phyloP scores from a whole-genome alignment of 2,797 vertebrate genomes.

The Poecilia wingei region DNA sequence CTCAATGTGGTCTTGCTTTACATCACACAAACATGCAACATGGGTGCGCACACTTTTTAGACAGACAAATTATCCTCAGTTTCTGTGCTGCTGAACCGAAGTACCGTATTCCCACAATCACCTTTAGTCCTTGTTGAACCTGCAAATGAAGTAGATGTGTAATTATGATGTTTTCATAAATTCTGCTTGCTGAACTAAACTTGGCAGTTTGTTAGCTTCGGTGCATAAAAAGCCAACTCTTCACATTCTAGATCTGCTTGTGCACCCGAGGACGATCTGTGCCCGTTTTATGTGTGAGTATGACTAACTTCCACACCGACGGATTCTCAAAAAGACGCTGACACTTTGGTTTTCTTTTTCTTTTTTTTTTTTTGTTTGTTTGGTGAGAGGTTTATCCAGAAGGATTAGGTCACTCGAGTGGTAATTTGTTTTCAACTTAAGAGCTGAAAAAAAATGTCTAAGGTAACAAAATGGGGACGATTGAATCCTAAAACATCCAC shows the following conservation, averaged over 20 bases:
- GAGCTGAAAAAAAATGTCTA: background rate
- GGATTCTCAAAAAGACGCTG: constrained; percentile 45
- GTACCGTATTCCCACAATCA: background rate
- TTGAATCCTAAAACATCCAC: constrained; percentile 20
- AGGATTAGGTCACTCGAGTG: constrained; percentile 1
- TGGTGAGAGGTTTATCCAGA: constrained; percentile 69
- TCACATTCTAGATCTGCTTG: constrained; percentile 97
- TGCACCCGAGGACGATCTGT: constrained; percentile 93
- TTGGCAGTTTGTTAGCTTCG: constrained; percentile 82
- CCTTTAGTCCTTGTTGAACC: background rate
- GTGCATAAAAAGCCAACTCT: constrained; percentile 91
- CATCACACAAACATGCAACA: background rate
- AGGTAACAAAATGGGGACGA: constrained; percentile 1
- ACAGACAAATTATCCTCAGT: background rate
- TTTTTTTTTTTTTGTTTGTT: constrained; percentile 33
- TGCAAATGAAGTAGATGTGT: constrained; percentile 24
- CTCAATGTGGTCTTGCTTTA: background rate
- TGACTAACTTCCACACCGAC: constrained; percentile 82
- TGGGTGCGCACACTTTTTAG: background rate
- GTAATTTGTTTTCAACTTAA: constrained; percentile 1
- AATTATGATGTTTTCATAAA: constrained; percentile 36
- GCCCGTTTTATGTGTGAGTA: constrained; percentile 99
- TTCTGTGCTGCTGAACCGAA: background rate
- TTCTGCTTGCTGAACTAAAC: constrained; percentile 81
- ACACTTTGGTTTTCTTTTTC: constrained; percentile 41